phyloP scores from a whole-genome alignment of 2,113 vertebrate species.

The Melanerpes aurifrons region DNA sequence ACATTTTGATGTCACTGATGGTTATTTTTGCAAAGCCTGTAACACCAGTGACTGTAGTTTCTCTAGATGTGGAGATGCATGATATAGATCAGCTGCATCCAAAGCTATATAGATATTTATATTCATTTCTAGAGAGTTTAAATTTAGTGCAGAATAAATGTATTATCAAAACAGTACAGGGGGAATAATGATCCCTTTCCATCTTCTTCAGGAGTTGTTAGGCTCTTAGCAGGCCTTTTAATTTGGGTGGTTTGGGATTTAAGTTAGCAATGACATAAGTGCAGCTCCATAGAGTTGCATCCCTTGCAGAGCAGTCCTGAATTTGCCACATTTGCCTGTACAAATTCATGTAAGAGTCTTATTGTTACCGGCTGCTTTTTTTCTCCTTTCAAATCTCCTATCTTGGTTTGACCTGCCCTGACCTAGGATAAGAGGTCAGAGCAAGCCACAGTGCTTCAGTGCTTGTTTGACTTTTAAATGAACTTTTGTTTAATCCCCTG shows the following conservation, averaged over 20 bases:
- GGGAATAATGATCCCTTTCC: neutral
- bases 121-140: neutral
- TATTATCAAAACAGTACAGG: neutral
- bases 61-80: neutral
- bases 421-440: constrained; percentile 42
- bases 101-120: neutral
- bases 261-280: neutral
- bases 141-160: neutral
- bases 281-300: neutral
- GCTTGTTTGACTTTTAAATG: constrained; percentile 60
- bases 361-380: neutral
- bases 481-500: constrained; percentile 50
- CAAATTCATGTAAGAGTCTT: neutral
- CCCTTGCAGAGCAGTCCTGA: neutral
- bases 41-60: neutral
- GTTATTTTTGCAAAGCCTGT: neutral
- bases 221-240: neutral
- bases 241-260: neutral
- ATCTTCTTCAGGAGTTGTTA: neutral
- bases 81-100: neutral
- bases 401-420: constrained; percentile 48
- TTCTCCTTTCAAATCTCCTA: neutral
- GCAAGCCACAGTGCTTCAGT: neutral
- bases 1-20: neutral
- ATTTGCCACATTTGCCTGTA: neutral